These are phyloP conservation scores for Oreocharis arfaki DNA, from an alignment of 2,113 vertebrate species.

Conservation along the genomic window DNA sequence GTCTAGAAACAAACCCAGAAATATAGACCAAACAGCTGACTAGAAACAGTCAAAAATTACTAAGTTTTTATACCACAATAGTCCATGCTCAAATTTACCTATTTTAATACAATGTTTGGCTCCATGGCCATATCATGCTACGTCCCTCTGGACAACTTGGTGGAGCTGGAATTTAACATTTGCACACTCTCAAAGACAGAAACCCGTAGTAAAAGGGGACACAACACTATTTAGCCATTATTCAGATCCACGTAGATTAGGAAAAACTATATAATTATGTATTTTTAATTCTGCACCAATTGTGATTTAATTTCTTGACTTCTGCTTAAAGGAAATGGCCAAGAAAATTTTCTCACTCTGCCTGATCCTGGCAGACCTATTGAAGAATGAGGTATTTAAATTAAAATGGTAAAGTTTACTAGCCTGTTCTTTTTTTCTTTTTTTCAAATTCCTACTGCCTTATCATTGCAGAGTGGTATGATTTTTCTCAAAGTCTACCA, in stretches of 20 bases:
- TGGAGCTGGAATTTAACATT: not conserved
- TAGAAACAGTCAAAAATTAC: not conserved
- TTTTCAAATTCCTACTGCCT: not conserved
- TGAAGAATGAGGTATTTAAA: not conserved
- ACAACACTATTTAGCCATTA: not conserved
- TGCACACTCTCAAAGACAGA: not conserved
- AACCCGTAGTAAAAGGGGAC: fast-evolving
- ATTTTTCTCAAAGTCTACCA: slow-evolving; percentile 1
- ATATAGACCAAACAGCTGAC: not conserved
- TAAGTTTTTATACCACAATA: not conserved
- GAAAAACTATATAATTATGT: not conserved
- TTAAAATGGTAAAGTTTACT: not conserved
- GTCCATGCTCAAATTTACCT: not conserved
- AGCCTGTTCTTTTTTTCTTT: not conserved
- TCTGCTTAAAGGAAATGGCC: not conserved
- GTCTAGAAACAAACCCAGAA: not conserved
- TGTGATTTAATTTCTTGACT: not conserved
- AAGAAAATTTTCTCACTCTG: not conserved
- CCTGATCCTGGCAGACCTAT: not conserved
- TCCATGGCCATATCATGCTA: not conserved
- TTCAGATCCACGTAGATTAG: not conserved
- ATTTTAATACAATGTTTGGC: not conserved
- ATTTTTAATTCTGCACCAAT: not conserved
- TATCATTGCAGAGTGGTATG: not conserved
- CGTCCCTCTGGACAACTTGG: fast-evolving